Conservation (phyloP, 2,113 vertebrate genomes). For the Lagopus leucura region DNA sequence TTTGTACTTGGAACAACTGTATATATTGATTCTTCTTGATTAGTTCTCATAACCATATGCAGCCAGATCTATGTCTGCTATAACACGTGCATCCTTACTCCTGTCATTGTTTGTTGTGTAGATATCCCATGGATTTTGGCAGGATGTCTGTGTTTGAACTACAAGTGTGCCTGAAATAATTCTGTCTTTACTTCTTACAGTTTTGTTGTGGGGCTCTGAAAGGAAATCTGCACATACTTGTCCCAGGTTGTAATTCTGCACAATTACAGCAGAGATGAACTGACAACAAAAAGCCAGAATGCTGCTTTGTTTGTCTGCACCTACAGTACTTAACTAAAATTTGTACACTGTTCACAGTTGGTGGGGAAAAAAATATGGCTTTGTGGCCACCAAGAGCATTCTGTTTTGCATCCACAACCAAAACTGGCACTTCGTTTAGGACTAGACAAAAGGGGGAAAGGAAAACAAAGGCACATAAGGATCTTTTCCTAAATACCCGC, state of each 20-base stretch:
- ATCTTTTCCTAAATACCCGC: background rate
- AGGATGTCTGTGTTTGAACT: background rate
- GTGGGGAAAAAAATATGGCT: background rate
- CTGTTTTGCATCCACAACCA: background rate
- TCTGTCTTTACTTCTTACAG: background rate
- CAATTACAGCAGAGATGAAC: background rate
- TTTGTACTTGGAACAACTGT: background rate
- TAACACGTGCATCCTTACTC: background rate
- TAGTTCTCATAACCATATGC: background rate
- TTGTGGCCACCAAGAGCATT: background rate
- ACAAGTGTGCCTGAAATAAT: background rate
- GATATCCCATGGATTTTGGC: background rate
- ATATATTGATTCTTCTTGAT: background rate
- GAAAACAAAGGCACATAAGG: background rate
- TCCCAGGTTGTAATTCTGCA: background rate
- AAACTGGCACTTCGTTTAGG: background rate
- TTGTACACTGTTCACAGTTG: background rate
- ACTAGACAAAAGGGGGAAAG: background rate
- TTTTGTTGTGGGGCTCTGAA: background rate
- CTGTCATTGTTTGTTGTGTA: background rate
- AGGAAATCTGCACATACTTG: accelerated
- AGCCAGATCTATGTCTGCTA: background rate
- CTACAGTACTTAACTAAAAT: background rate
- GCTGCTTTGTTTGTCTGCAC: background rate
- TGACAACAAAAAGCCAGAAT: background rate